phyloP scores from a whole-genome alignment of 1,140 invertebrate genomes.

The Leptinotarsa texana region DNA sequence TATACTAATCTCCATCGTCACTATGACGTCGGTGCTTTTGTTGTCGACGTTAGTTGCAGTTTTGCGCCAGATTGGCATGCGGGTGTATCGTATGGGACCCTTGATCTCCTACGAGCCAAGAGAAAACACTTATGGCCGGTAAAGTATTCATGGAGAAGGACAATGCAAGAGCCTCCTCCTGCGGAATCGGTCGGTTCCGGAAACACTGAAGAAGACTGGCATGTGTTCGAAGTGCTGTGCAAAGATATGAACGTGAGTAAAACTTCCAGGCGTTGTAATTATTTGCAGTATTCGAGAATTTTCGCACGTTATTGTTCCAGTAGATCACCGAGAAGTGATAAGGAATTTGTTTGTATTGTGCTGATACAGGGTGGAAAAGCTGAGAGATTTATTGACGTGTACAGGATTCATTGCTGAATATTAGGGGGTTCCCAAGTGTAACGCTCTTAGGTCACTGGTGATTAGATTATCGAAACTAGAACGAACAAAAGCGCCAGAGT shows the following conservation, averaged over 20 bases:
- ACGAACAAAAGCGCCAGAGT: too few relatives aligned
- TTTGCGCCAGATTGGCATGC: neutral
- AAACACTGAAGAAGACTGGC: slow-evolving; percentile 67
- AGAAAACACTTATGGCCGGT: slow-evolving; percentile 5
- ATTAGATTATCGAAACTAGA: too few relatives aligned
- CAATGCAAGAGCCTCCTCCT: slow-evolving; percentile 4
- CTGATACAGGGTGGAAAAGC: too few relatives aligned
- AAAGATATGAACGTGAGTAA: slow-evolving; percentile 43
- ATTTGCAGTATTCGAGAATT: neutral
- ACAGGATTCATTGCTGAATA: too few relatives aligned
- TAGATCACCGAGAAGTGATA: neutral
- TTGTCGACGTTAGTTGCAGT: neutral
- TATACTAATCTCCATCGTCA: slow-evolving; percentile 12
- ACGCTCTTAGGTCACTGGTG: too few relatives aligned
- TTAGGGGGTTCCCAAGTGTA: too few relatives aligned
- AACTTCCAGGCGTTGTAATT: neutral
- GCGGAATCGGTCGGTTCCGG: slow-evolving; percentile 50
- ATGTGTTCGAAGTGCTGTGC: slow-evolving; percentile 67
- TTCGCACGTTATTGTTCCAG: neutral
- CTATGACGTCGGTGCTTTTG: slow-evolving; percentile 11
- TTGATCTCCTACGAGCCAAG: too few relatives aligned
- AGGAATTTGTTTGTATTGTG: neutral
- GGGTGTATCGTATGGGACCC: neutral
- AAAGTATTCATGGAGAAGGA: neutral
- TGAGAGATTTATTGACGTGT: too few relatives aligned